Percentiles rank a stretch among this genome's conserved stretches.
Conservation (phyloP, 1,140 invertebrate genomes). For the Globodera rostochiensis region DNA sequence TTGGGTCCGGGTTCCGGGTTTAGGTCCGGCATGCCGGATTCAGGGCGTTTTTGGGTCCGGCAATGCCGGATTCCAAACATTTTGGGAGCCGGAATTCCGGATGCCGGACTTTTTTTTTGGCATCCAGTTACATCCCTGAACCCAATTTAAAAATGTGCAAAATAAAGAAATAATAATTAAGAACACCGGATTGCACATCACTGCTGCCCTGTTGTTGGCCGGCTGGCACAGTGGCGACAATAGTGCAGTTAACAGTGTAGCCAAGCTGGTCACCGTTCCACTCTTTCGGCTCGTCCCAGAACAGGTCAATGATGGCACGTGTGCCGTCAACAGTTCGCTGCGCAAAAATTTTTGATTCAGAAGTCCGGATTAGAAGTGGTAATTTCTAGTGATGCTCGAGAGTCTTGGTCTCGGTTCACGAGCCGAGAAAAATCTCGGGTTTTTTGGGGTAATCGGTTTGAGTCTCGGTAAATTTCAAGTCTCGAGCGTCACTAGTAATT, state of each 20-base stretch:
- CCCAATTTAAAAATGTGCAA: too few relatives aligned
- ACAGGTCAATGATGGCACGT: constrained; percentile 63
- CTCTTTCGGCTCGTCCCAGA: constrained; percentile 61
- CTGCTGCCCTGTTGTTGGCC: not conserved
- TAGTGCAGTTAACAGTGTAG: constrained; percentile 60
- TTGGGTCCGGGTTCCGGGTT: constrained; percentile 7
- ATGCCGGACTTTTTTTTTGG: too few relatives aligned
- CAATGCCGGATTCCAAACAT: too few relatives aligned
- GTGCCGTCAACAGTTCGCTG: constrained; percentile 63
- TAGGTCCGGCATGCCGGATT: not conserved
- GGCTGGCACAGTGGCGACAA: not conserved
- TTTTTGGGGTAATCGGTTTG: too few relatives aligned
- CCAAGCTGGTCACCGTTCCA: constrained; percentile 65
- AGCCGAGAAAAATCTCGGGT: too few relatives aligned
- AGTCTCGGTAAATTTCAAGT: too few relatives aligned
- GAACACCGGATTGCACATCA: not conserved
- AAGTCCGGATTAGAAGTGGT: too few relatives aligned
- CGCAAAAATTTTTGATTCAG: constrained; percentile 15
- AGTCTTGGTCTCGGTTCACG: too few relatives aligned
- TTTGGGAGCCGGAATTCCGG: too few relatives aligned
- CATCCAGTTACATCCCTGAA: too few relatives aligned
- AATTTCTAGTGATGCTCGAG: too few relatives aligned
- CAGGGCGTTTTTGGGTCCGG: not conserved
- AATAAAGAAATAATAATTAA: not conserved
- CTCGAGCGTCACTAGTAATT: too few relatives aligned